Evolutionary conservation across 2,113 vertebrate species (phyloP).

Genomic region (Platichthys stellatus): DNA sequence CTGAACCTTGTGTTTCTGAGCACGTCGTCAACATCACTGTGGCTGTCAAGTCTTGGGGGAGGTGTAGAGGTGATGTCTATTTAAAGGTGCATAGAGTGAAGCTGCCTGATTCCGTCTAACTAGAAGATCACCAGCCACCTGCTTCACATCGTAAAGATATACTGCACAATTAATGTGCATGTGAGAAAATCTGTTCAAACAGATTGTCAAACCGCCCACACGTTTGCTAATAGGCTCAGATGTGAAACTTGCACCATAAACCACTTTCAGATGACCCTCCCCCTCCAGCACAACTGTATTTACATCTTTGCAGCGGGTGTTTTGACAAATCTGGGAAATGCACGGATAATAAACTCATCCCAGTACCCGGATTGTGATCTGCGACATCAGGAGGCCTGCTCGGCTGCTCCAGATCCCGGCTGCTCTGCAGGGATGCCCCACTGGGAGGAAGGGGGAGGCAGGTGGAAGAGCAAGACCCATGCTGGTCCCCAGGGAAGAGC

Average conservation of each 20-base stretch:
- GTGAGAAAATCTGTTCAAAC: conserved; percentile 47
- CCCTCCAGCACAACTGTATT: conserved; percentile 9
- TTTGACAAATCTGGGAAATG: conserved; percentile 27
- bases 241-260: conserved; percentile 23
- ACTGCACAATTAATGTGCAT: conserved; percentile 40
- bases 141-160: conserved; percentile 52
- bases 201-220: conserved; percentile 54
- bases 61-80: conserved; percentile 54
- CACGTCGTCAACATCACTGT: conserved; percentile 45
- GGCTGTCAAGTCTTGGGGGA: conserved; percentile 46
- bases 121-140: conserved; percentile 50
- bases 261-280: background rate
- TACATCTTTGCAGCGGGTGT: background rate
- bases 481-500: conserved; percentile 76
- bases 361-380: conserved; percentile 60
- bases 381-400: conserved; percentile 26
- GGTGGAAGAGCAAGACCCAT: conserved; percentile 71
- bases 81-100: conserved; percentile 55
- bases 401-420: conserved; percentile 47
- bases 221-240: conserved; percentile 44
- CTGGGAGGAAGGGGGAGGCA: conserved; percentile 70
- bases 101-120: conserved; percentile 46
- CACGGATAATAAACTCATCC: background rate
- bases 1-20: conserved; percentile 35
- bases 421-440: conserved; percentile 56